phyloP scores from a whole-genome alignment of 2,113 vertebrate genomes.

The Sturnira hondurensis region DNA sequence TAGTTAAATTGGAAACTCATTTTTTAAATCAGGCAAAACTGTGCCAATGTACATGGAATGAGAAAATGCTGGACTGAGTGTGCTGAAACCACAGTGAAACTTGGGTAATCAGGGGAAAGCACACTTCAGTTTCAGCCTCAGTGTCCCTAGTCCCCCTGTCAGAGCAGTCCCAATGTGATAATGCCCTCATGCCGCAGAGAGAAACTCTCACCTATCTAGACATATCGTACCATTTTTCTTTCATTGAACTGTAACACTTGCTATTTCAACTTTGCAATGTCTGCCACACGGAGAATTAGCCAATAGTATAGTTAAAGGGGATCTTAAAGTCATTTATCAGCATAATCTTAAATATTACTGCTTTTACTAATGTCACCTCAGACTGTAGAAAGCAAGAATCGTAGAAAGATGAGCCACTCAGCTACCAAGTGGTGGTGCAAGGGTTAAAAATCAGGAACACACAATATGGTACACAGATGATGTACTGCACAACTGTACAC shows the following conservation, averaged over 20 bases:
- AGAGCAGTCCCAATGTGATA: not conserved
- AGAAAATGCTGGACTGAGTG: not conserved
- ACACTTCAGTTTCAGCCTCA: not conserved
- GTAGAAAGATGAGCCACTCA: not conserved
- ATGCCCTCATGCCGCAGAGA: constrained; percentile 1
- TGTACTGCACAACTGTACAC: not conserved
- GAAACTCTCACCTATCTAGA: constrained; percentile 15
- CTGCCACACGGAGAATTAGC: not conserved
- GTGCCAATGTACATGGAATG: not conserved
- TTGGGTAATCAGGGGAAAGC: not conserved
- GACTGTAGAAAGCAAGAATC: not conserved
- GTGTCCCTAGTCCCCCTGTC: not conserved
- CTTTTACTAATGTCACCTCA: not conserved
- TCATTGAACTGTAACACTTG: not conserved
- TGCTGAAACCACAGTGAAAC: not conserved
- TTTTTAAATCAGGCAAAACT: not conserved
- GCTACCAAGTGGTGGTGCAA: not conserved
- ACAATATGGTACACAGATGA: not conserved
- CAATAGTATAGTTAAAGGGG: not conserved
- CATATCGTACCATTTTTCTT: not conserved
- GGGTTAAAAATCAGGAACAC: not conserved
- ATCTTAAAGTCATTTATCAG: not conserved
- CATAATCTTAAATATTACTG: not conserved
- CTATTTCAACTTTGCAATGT: not conserved
- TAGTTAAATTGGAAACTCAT: not conserved